phyloP scores from a whole-genome alignment of 1,140 invertebrate genomes.

The Eriocheir sinensis region DNA sequence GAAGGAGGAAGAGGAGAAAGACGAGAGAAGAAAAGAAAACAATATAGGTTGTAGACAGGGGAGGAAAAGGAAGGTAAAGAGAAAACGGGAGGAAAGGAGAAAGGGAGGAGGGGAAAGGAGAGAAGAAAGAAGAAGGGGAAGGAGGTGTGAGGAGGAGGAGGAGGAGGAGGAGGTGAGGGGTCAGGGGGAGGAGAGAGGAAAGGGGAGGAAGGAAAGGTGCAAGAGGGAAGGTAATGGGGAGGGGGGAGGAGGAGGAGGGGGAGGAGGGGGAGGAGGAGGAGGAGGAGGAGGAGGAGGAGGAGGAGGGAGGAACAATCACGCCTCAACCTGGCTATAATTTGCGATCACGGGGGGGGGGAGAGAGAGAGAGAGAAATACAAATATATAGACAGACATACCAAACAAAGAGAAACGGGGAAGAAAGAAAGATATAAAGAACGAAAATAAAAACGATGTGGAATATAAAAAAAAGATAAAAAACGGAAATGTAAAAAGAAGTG shows the following conservation, averaged over 20 bases:
- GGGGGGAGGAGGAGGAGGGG: too few species aligned
- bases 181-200: neutral
- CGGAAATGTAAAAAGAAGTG: neutral
- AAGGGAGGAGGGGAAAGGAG: neutral
- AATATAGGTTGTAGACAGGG: neutral
- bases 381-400: neutral
- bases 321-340: too few species aligned
- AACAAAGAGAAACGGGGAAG: neutral
- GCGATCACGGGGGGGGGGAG: too few species aligned
- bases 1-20: too few species aligned
- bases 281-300: too few species aligned
- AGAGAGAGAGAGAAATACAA: neutral
- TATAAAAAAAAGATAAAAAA: neutral
- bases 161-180: neutral
- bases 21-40: too few species aligned
- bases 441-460: neutral
- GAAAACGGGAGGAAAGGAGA: neutral
- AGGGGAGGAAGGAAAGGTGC: neutral
- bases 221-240: neutral
- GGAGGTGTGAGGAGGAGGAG: neutral
- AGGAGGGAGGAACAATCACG: too few species aligned
- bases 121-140: neutral
- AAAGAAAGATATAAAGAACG: too few species aligned
- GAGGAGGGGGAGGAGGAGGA: too few species aligned
- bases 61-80: neutral